Evolutionary conservation across 2,797 vertebrate genomes (phyloP).

Genomic region (Falco rusticolus): DNA sequence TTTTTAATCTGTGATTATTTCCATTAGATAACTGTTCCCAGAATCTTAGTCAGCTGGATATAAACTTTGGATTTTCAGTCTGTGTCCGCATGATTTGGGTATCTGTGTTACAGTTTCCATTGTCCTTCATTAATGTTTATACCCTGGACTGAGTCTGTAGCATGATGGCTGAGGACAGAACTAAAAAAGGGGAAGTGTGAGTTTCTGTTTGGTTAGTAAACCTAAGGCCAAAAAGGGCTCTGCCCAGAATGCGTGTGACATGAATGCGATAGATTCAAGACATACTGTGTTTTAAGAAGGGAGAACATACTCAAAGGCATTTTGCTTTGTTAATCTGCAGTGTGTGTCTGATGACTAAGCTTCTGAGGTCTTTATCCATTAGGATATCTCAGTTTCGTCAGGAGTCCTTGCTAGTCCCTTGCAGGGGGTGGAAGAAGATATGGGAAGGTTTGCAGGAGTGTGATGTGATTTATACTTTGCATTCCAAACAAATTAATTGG

Average conservation of each 20-base stretch:
- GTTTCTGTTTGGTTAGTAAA: not conserved
- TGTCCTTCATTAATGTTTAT: not conserved
- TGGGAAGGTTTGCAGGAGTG: not conserved
- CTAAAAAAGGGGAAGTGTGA: not conserved
- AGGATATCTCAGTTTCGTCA: not conserved
- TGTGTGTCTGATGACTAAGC: not conserved
- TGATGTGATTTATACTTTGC: not conserved
- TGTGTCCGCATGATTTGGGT: not conserved
- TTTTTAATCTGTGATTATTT: not conserved
- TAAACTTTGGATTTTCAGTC: not conserved
- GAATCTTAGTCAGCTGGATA: not conserved
- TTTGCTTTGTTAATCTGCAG: not conserved
- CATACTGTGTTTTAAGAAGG: not conserved
- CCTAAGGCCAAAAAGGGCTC: not conserved
- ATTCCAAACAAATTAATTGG: not conserved
- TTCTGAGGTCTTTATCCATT: not conserved
- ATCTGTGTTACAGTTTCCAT: not conserved
- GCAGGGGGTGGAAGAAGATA: accelerated
- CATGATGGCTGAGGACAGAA: not conserved
- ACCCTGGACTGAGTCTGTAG: not conserved
- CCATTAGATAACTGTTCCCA: not conserved
- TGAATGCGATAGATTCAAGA: not conserved
- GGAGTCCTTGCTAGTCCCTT: not conserved
- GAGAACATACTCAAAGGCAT: not conserved
- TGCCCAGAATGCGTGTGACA: not conserved